Evolutionary conservation across 2,888 invertebrate genomes (phyloP).

Genomic region (Xestia rhomboidea): DNA sequence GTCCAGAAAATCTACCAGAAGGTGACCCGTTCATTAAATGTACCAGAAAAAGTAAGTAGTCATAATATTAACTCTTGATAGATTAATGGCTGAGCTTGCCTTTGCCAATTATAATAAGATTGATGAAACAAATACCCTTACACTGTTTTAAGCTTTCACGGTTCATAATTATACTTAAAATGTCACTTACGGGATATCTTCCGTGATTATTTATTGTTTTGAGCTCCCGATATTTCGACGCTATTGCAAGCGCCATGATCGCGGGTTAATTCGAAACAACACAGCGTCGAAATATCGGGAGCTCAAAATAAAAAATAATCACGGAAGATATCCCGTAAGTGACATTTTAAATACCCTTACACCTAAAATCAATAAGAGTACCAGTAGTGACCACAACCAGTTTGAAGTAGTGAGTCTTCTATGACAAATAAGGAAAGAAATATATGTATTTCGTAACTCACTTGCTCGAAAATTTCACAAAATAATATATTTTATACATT

Average conservation of each 20-base stretch:
- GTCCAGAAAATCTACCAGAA: slow-evolving; percentile 91
- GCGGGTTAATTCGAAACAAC: too few relatives aligned
- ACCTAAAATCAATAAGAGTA: background rate
- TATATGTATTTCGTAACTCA: background rate
- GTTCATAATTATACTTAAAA: too few relatives aligned
- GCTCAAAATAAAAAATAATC: too few relatives aligned
- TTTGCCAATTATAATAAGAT: background rate
- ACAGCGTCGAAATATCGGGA: too few relatives aligned
- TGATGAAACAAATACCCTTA: background rate
- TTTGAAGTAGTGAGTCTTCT: background rate
- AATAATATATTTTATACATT: background rate
- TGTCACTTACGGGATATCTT: too few relatives aligned
- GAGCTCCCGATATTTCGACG: too few relatives aligned
- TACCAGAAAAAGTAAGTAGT: slow-evolving; percentile 83
- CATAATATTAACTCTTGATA: background rate
- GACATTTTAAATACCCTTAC: too few relatives aligned
- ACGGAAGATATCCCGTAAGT: too few relatives aligned
- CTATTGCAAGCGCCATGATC: too few relatives aligned
- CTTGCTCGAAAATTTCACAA: background rate
- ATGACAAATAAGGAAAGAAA: background rate
- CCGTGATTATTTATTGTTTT: too few relatives aligned
- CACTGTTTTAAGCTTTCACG: too few relatives aligned
- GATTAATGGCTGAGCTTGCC: background rate
- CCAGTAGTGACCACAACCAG: background rate
- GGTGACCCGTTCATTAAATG: slow-evolving; percentile 95